A percentile compares a stretch with the other conserved stretches of the same genome.
These are phyloP conservation scores for Drosophila athabasca DNA, from an alignment of 1,140 invertebrate genomes.

Conservation along the genomic window DNA sequence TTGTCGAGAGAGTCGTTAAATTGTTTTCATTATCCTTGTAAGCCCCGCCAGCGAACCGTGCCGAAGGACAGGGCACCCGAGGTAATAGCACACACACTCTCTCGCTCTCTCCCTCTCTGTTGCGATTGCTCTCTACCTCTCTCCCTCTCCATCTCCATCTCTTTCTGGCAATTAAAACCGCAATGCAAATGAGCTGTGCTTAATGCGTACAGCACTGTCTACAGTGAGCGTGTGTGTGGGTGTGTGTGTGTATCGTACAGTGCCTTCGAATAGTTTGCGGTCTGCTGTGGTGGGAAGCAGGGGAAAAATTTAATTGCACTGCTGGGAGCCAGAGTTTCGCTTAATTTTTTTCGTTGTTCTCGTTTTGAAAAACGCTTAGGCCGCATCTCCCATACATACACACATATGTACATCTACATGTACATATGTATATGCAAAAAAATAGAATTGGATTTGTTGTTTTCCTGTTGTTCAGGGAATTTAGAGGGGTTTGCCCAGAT, in stretches of 20 bases:
- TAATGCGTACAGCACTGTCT: conserved; percentile 48
- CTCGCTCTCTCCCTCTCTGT: conserved; percentile 1
- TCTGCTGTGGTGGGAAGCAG: conserved; percentile 10
- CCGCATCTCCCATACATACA: neutral
- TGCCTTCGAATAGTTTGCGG: conserved; percentile 61
- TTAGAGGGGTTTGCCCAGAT: too few species aligned
- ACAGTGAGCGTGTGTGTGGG: conserved; percentile 23
- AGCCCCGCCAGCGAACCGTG: conserved; percentile 48
- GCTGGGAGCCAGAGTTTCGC: conserved; percentile 32
- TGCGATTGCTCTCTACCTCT: too few species aligned
- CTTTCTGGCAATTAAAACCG: conserved; percentile 73
- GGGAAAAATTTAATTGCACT: conserved; percentile 73
- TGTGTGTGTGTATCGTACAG: conserved; percentile 9
- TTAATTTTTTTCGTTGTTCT: conserved; percentile 50
- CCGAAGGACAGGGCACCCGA: conserved; percentile 17
- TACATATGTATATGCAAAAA: neutral
- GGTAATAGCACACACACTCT: conserved; percentile 33
- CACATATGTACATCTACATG: conserved; percentile 5
- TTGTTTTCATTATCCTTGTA: conserved; percentile 82
- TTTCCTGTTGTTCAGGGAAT: neutral
- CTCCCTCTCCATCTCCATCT: neutral
- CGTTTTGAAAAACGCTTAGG: conserved; percentile 59
- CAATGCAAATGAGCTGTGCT: conserved; percentile 81
- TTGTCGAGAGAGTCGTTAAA: conserved; percentile 81
- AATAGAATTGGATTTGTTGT: conserved; percentile 25